These are phyloP conservation scores for Drosophila simulans DNA, from an alignment of 1,140 invertebrate genomes.

Conservation along the genomic window DNA sequence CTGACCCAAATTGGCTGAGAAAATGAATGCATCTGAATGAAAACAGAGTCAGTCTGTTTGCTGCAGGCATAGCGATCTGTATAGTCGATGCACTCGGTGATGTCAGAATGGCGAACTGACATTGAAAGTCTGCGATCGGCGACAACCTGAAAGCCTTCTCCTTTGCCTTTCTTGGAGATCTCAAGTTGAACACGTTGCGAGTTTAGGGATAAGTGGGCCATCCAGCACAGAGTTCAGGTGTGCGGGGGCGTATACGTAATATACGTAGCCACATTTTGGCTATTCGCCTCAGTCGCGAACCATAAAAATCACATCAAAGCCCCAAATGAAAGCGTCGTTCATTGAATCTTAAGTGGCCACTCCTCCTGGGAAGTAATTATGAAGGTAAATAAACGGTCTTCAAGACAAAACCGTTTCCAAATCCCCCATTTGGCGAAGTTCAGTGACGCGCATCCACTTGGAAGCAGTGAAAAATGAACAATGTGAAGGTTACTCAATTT, in stretches of 20 bases:
- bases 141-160: conserved; percentile 21
- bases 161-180: conserved; percentile 33
- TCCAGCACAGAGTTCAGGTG: background rate
- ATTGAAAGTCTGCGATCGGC: conserved; percentile 22
- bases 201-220: conserved; percentile 14
- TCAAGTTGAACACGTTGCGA: conserved; percentile 19
- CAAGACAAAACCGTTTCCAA: conserved; percentile 3
- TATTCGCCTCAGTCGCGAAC: conserved; percentile 48
- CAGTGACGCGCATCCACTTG: conserved; percentile 50
- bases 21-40: conserved; percentile 41
- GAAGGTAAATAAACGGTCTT: conserved; percentile 15
- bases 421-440: conserved; percentile 27
- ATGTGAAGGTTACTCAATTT: conserved; percentile 74
- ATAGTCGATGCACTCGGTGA: conserved; percentile 46
- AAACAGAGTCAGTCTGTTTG: conserved; percentile 54
- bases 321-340: conserved; percentile 19
- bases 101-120: conserved; percentile 48
- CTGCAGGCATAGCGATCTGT: conserved; percentile 13
- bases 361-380: conserved; percentile 11
- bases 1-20: conserved; percentile 65
- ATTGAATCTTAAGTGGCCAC: conserved; percentile 28
- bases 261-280: conserved; percentile 47
- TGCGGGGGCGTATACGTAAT: conserved; percentile 37
- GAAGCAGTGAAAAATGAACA: conserved; percentile 40
- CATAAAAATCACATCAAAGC: conserved; percentile 56